Evolutionary conservation across 2,113 vertebrate species (phyloP).

Genomic region (Embiotoca jacksoni): DNA sequence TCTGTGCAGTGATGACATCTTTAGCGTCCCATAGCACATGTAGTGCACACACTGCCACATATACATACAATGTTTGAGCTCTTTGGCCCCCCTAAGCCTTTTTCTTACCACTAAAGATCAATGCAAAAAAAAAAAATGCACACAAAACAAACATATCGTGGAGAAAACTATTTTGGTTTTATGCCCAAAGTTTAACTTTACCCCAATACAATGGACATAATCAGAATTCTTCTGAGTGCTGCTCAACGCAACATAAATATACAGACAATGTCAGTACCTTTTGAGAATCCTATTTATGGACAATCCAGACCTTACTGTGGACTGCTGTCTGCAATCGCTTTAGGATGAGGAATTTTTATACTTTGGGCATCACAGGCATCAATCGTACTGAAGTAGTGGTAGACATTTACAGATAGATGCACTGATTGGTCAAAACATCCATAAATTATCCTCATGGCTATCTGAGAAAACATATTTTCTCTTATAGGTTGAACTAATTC

Average conservation of each 20-base stretch:
- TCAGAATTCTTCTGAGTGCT: background rate
- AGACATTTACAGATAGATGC: no score
- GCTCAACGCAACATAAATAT: background rate
- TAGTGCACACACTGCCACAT: conserved; percentile 8
- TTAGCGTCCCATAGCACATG: conserved; percentile 28
- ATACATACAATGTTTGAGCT: background rate
- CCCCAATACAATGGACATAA: background rate
- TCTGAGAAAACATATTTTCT: background rate
- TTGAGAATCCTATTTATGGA: no score
- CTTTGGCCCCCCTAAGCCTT: background rate
- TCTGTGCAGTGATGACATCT: conserved; percentile 48
- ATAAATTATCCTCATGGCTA: background rate
- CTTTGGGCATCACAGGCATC: background rate
- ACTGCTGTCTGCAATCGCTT: no score
- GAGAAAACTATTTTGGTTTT: background rate
- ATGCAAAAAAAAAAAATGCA: background rate
- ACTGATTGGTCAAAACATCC: no score
- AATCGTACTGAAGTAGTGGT: no score
- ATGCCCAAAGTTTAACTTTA: background rate
- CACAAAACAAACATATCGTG: background rate
- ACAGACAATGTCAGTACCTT: no score
- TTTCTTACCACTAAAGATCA: background rate
- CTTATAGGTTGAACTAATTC: background rate
- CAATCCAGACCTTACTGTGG: no score
- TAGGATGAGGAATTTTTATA: background rate